Evolutionary conservation across 2,113 vertebrate species (phyloP), one percentile per base, ranked within the genome.

Genomic region (Eubucco bourcierii): DNA sequence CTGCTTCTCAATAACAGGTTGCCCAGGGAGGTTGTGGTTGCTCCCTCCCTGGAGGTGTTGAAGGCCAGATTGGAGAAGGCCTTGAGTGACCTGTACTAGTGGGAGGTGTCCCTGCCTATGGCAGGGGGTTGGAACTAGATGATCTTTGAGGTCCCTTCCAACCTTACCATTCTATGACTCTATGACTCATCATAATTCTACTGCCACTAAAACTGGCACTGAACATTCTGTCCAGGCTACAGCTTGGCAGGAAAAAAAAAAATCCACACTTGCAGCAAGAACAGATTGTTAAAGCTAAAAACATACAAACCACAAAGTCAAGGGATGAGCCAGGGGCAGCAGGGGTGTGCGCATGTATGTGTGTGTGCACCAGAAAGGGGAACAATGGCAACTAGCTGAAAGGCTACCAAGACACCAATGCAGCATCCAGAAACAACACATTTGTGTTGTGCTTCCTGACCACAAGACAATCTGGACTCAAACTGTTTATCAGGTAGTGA

Each of bases 281-380:
- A 87, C 0, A 1, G 71, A 46, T 31, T 70, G 44, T 56, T 81
- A 76, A 84, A 78, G 65, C 71, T 73, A 75, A 94, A 94, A 16
- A 33, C 37, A 64, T 39, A 33, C 44, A 65, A 55, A 66, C 91
- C 2, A 2, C 61, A 19, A 20, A 52, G 21, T 65, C 46, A 85
- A 47, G 73, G 68, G 70, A 34, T 55, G 21, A 44, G 14, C 12
- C 27, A 29, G 28, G 19, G 56, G 50, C 0, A 0, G 53, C 17
- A 68, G 7, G 14, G 24, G 33, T 0, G 0, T 10, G 10, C 0
- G 1, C 4, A 15, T 17, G 19, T 0, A 2, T 7, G 1, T 18
- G 59, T 27, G 59, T 11, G n/a, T 2, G 11, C 15, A 10, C 20
- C 2, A 1, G 21, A 33, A 31, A 67, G 21, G 21, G 11, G 15